Conservation (phyloP, 2,797 vertebrate genomes). For the Megalops cyprinoides region DNA sequence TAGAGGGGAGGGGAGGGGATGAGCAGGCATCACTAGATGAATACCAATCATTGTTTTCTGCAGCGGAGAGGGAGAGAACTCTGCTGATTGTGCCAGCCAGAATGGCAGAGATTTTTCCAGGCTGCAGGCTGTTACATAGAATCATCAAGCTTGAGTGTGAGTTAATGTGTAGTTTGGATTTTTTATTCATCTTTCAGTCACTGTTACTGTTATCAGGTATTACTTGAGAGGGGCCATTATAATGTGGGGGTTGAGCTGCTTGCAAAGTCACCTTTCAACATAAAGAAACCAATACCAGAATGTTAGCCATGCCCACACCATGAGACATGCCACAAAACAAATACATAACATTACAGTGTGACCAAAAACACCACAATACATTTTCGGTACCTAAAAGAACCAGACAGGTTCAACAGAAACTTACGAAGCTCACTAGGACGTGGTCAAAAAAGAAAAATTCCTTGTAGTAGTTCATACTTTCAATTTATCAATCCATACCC, state of each 20-base stretch:
- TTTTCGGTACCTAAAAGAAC: too few relatives aligned
- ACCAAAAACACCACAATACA: too few relatives aligned
- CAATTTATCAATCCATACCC: too few relatives aligned
- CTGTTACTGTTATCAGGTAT: background rate
- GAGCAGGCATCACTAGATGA: conserved; percentile 28
- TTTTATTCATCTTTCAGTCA: background rate
- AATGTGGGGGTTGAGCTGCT: too few relatives aligned
- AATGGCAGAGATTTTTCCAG: background rate
- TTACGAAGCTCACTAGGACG: too few relatives aligned
- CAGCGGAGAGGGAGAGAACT: background rate
- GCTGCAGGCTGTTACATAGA: background rate
- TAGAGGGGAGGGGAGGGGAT: background rate
- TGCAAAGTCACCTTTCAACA: background rate
- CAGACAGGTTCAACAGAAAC: too few relatives aligned
- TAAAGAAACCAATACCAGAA: background rate
- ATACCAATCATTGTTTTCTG: conserved; percentile 22
- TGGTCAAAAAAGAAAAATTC: conserved; percentile 50
- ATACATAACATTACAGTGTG: too few relatives aligned
- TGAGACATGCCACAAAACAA: background rate
- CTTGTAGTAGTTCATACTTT: conserved; percentile 45
- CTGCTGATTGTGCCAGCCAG: background rate
- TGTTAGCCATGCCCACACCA: background rate
- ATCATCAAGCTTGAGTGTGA: background rate
- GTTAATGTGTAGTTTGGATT: background rate
- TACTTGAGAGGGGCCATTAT: background rate